These are phyloP conservation scores for Chondrosia reniformis DNA, from an alignment of 37 sponge, comb jelly and placozoan species.

Conservation along the genomic window DNA sequence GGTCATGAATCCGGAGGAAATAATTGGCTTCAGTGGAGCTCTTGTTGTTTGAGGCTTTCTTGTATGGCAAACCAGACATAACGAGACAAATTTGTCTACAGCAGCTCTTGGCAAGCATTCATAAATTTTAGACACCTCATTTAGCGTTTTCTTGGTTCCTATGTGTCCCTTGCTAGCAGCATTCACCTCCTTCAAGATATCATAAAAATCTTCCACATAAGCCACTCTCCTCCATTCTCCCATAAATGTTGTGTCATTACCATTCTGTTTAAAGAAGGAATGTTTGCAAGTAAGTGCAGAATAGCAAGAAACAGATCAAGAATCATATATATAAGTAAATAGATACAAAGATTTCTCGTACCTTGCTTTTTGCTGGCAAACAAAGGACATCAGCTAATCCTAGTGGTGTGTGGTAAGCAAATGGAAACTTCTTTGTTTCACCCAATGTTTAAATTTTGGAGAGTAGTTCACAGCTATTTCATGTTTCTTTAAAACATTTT, in stretches of 20 bases:
- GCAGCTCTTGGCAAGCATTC: conserved; percentile 32
- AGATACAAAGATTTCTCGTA: no score
- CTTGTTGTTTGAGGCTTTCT: no score
- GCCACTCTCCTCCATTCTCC: background rate
- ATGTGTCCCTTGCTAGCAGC: background rate
- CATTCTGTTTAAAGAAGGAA: background rate
- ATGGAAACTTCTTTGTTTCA: conserved; percentile 7
- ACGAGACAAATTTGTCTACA: conserved; percentile 16
- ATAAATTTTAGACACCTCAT: no score
- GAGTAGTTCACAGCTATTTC: background rate
- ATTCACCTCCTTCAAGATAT: background rate
- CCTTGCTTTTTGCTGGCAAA: conserved; percentile 22
- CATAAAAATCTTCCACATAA: background rate
- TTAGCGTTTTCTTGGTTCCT: background rate
- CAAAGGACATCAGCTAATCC: conserved; percentile 30
- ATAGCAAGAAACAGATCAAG: no score
- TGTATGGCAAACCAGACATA: conserved; percentile 30
- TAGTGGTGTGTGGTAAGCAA: conserved; percentile 7
- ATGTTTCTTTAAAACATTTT: background rate
- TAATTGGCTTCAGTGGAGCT: no score
- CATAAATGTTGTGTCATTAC: background rate
- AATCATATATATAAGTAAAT: no score
- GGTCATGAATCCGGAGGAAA: conserved; percentile 33
- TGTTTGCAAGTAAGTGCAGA: no score
- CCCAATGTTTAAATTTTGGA: conserved; percentile 34